phyloP scores from a whole-genome alignment of 92 coral and sea anemone species.

The Virgularia gustaviana region DNA sequence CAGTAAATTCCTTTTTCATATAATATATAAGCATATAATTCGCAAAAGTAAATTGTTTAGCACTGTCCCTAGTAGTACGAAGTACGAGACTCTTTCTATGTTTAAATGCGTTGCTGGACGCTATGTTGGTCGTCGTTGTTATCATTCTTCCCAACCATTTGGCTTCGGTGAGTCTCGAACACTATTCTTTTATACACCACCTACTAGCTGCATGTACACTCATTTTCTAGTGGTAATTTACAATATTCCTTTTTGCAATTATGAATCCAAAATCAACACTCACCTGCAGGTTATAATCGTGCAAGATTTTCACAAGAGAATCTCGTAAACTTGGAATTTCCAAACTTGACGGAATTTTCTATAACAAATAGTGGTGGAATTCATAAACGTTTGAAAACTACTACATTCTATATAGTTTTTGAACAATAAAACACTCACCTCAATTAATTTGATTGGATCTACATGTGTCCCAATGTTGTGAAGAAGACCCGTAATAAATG shows the following conservation, averaged over 20 bases:
- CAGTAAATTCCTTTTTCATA: too few species aligned
- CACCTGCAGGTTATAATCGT: slow-evolving; percentile 95
- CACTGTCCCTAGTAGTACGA: too few species aligned
- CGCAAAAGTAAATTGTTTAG: too few species aligned
- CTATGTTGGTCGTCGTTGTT: too few species aligned
- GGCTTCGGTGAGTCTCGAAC: not conserved
- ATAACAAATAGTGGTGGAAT: too few species aligned
- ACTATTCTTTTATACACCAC: not conserved
- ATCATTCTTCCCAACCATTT: too few species aligned
- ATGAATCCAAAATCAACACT: not conserved
- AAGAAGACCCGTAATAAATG: slow-evolving; percentile 86
- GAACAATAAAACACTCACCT: slow-evolving; percentile 53
- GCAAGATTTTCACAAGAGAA: slow-evolving; percentile 90
- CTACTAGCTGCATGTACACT: not conserved
- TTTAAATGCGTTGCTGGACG: too few species aligned
- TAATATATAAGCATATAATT: too few species aligned
- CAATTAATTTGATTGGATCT: slow-evolving; percentile 87
- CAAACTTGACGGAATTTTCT: slow-evolving; percentile 93
- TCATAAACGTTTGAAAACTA: not conserved
- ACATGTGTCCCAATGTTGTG: slow-evolving; percentile 96
- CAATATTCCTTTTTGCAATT: not conserved
- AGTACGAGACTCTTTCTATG: too few species aligned
- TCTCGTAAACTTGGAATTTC: slow-evolving; percentile 91
- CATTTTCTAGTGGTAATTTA: not conserved
- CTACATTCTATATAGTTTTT: not conserved